Evolutionary conservation across 2,113 vertebrate species (phyloP).

Genomic region (Onychostruthus taczanowskii): DNA sequence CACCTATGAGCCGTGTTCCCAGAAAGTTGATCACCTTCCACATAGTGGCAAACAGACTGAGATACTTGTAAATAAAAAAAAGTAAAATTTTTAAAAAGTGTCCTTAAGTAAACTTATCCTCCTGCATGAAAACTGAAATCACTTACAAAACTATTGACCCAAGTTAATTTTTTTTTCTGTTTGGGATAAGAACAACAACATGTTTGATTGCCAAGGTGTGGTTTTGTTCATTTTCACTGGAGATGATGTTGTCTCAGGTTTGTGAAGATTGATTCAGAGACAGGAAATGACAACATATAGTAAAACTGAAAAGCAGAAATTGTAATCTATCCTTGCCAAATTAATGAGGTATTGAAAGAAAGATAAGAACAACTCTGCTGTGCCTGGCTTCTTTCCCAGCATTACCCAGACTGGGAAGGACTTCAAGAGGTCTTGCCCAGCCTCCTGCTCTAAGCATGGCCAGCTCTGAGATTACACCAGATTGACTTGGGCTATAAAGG

Average conservation of each 20-base stretch:
- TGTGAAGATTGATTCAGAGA: background rate
- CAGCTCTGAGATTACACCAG: background rate
- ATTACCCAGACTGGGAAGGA: background rate
- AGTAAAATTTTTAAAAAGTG: background rate
- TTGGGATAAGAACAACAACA: background rate
- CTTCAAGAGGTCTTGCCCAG: background rate
- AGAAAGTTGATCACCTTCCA: background rate
- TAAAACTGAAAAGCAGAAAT: background rate
- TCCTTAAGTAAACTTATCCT: background rate
- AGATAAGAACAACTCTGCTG: background rate
- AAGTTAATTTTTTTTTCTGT: background rate
- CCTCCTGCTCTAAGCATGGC: background rate
- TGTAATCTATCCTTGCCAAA: background rate
- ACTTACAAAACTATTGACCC: background rate
- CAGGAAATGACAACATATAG: background rate
- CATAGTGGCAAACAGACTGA: background rate
- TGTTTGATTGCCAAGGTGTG: background rate
- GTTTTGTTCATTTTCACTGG: background rate
- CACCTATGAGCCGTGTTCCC: background rate
- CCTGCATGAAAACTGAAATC: background rate
- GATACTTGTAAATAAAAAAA: background rate
- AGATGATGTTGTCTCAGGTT: background rate
- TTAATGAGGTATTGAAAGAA: background rate
- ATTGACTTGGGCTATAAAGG: background rate
- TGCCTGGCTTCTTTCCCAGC: background rate